Conservation (phyloP, 2,113 vertebrate genomes). For the Oreochromis tanganicae region DNA sequence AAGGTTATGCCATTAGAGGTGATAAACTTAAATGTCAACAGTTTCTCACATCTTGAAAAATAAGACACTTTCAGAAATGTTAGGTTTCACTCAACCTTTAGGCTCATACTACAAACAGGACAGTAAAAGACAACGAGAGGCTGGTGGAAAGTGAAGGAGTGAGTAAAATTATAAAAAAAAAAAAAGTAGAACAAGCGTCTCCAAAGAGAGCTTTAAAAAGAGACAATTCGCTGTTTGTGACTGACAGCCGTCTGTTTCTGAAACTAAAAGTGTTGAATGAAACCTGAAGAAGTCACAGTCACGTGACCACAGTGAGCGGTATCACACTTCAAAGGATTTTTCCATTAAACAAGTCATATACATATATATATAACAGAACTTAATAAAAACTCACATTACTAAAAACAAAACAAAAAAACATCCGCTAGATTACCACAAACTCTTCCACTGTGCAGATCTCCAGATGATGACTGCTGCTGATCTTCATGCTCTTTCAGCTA, state of each 20-base stretch:
- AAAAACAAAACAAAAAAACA: background rate
- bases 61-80: background rate
- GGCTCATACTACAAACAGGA: background rate
- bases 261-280: background rate
- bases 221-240: rapidly evolving
- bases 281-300: background rate
- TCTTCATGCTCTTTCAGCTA: background rate
- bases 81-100: background rate
- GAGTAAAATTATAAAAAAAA: background rate
- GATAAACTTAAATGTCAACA: background rate
- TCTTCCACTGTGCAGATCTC: background rate
- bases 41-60: background rate
- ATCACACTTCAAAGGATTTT: background rate
- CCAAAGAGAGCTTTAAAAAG: background rate
- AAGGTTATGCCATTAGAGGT: background rate
- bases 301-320: rapidly evolving
- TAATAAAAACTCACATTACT: background rate
- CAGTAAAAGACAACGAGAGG: background rate
- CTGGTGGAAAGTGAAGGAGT: background rate
- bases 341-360: background rate
- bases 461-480: background rate
- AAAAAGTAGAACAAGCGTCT: background rate
- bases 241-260: background rate
- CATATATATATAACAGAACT: background rate
- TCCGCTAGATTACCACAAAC: background rate